A percentile compares a stretch with the other conserved stretches of the same genome.
phyloP scores from a whole-genome alignment of 1,140 invertebrate genomes.

The Nasonia vitripennis region DNA sequence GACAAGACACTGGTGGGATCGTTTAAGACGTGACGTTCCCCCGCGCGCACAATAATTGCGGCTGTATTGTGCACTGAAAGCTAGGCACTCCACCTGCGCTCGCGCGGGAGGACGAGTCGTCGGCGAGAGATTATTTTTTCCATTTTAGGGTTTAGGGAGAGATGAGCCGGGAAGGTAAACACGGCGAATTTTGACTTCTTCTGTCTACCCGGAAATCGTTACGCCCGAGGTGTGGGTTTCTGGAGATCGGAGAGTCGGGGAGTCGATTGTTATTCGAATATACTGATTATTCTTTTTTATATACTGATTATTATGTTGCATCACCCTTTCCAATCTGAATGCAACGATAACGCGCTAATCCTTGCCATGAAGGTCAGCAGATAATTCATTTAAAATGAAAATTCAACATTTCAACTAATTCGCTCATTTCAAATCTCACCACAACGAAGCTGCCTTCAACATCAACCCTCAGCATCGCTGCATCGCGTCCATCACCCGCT shows the following conservation, averaged over 20 bases:
- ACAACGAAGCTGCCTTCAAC: background rate
- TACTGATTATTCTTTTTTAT: no score
- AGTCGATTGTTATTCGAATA: no score
- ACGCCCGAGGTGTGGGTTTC: background rate
- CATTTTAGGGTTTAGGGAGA: background rate
- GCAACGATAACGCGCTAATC: no score
- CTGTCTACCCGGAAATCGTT: slow-evolving; percentile 1
- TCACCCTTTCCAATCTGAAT: no score
- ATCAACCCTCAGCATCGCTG: background rate
- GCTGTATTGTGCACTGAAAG: slow-evolving; percentile 29
- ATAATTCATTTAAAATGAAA: no score
- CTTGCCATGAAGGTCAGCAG: no score
- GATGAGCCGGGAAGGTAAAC: slow-evolving; percentile 11
- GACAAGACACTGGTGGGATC: slow-evolving; percentile 44
- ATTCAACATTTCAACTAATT: no score
- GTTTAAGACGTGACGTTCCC: slow-evolving; percentile 50
- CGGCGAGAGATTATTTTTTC: slow-evolving; percentile 24
- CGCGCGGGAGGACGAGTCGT: background rate
- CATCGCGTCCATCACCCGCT: background rate
- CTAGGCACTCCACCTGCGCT: slow-evolving; percentile 37
- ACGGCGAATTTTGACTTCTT: slow-evolving; percentile 25
- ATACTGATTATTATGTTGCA: no score
- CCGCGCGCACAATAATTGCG: slow-evolving; percentile 49
- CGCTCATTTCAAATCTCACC: no score
- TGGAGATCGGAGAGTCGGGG: slow-evolving; percentile 29